These are phyloP conservation scores for Spinus olivaceus DNA, from an alignment of 2,797 vertebrate genomes.

Conservation along the genomic window DNA sequence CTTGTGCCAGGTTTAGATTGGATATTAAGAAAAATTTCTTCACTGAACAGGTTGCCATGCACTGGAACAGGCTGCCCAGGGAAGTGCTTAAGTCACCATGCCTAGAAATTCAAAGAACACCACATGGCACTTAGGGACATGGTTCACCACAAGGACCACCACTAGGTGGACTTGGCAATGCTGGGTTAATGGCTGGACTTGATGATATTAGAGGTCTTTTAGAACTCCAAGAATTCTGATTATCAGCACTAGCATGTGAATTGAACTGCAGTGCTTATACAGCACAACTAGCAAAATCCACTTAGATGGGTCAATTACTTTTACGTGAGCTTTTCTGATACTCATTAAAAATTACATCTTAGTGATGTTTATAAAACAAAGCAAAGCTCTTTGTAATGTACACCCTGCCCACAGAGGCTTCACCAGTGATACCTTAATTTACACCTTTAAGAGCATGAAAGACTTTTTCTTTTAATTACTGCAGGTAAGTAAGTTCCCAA, in stretches of 20 bases:
- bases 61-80: not conserved
- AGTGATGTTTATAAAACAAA: not conserved
- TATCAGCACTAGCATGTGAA: not conserved
- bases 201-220: not conserved
- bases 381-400: not conserved
- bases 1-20: not conserved
- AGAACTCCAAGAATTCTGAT: not conserved
- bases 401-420: not conserved
- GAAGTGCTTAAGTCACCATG: not conserved
- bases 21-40: not conserved
- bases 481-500: not conserved
- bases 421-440: not conserved
- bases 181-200: not conserved
- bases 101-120: not conserved
- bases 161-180: not conserved
- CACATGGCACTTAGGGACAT: not conserved
- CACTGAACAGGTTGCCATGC: not conserved
- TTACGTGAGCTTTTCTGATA: not conserved
- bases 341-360: not conserved
- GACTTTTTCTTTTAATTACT: not conserved
- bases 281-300: fast-evolving
- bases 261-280: not conserved
- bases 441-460: not conserved
- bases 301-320: not conserved
- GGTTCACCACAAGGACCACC: not conserved